These are phyloP conservation scores for Uropetala carovei DNA, from an alignment of 2,888 invertebrate species.

Conservation along the genomic window DNA sequence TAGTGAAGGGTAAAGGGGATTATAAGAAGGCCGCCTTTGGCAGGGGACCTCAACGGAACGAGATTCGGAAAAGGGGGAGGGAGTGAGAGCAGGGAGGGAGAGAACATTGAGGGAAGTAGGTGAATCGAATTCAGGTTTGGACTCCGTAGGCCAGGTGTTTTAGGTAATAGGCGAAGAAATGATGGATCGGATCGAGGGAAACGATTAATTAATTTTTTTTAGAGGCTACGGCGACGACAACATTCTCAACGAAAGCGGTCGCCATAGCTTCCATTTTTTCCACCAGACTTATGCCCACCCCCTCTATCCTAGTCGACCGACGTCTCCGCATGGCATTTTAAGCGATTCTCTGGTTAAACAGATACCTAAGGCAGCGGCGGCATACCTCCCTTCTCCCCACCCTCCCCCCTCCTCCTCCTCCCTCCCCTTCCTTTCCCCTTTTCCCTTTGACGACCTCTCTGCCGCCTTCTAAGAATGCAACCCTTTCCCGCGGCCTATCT, in stretches of 20 bases:
- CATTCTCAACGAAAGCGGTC: too few relatives aligned
- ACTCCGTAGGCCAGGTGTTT: not conserved
- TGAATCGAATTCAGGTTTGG: not conserved
- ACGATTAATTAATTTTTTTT: too few relatives aligned
- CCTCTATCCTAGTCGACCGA: too few relatives aligned
- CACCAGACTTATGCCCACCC: too few relatives aligned
- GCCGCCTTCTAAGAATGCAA: not conserved
- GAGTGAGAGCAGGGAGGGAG: not conserved
- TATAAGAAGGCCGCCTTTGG: too few relatives aligned
- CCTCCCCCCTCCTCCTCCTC: too few relatives aligned
- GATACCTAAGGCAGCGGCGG: not conserved
- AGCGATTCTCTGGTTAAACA: not conserved
- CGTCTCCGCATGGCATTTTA: not conserved
- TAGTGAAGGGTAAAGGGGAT: not conserved
- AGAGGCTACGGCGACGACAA: too few relatives aligned
- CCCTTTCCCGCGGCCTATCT: not conserved
- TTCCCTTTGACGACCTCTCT: not conserved
- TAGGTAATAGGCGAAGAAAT: not conserved
- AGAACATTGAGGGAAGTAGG: not conserved
- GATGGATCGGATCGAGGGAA: not conserved
- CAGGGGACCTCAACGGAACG: not conserved
- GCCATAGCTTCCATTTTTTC: too few relatives aligned
- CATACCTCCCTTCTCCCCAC: not conserved
- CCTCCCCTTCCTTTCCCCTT: not conserved
- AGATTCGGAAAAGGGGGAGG: not conserved